Percentiles rank a stretch among this genome's conserved stretches.
Conservation (phyloP, 2,113 vertebrate genomes). For the Rhea pennata region DNA sequence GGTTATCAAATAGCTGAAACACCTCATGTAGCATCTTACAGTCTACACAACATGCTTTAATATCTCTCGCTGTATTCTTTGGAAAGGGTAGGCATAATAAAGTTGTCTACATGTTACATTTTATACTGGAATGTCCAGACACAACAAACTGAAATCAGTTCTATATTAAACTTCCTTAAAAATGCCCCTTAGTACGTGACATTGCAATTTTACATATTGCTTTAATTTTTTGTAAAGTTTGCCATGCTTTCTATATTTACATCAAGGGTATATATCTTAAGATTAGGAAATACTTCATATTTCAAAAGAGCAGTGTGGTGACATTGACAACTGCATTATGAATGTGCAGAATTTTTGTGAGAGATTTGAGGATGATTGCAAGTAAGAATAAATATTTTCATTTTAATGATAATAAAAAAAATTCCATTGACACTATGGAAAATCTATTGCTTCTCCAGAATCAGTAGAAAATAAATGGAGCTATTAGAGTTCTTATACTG, state of each 20-base stretch:
- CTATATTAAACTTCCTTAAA: not conserved
- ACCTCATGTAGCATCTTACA: not conserved
- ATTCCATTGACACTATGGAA: not conserved
- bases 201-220: not conserved
- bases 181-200: not conserved
- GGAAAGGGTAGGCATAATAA: not conserved
- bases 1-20: not conserved
- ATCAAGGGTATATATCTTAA: not conserved
- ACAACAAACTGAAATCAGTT: not conserved
- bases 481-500: not conserved
- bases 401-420: not conserved
- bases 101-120: not conserved
- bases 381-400: constrained; percentile 25
- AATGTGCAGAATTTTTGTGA: not conserved
- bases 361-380: not conserved
- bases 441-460: not conserved
- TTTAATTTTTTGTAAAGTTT: not conserved
- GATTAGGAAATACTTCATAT: not conserved
- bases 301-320: not conserved
- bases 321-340: not conserved
- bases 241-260: not conserved
- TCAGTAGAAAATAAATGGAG: not conserved
- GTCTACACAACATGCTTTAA: not conserved
- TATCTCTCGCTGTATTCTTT: not conserved
- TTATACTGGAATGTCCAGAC: not conserved